Evolutionary conservation across 2,797 vertebrate species (phyloP).

Genomic region (Clamator glandarius): DNA sequence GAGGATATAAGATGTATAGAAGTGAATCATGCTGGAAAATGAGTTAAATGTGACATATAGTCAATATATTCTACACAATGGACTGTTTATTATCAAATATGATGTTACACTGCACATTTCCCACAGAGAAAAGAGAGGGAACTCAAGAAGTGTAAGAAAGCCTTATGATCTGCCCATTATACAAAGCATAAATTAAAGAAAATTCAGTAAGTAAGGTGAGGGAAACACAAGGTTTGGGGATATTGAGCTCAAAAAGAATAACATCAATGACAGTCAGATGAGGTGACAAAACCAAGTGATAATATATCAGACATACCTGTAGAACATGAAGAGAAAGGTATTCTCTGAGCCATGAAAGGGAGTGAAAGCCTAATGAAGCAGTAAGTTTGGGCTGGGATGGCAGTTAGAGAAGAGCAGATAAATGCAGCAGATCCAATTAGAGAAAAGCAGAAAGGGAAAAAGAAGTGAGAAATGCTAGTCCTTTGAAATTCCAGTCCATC

Average conservation of each 20-base stretch:
- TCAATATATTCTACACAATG: neutral
- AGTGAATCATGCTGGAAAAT: neutral
- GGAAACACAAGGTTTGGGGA: neutral
- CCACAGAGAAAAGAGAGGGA: neutral
- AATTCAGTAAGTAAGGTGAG: neutral
- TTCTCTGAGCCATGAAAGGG: constrained; percentile 12
- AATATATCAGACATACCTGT: constrained; percentile 33
- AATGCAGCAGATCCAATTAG: neutral
- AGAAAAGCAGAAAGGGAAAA: constrained; percentile 24
- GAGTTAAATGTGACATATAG: neutral
- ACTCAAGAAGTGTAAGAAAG: neutral
- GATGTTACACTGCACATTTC: neutral
- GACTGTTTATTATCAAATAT: neutral
- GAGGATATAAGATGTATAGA: neutral
- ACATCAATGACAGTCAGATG: neutral
- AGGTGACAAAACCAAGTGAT: neutral
- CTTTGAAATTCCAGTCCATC: neutral
- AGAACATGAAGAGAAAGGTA: constrained; percentile 5
- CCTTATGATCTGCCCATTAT: neutral
- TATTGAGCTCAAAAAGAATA: neutral
- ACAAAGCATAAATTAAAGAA: neutral
- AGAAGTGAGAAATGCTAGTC: neutral
- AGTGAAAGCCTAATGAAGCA: constrained; percentile 46
- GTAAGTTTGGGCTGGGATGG: neutral
- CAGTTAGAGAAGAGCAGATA: neutral